These are phyloP conservation scores for Vandiemenella viatica DNA, from an alignment of 2,888 invertebrate species.

Conservation along the genomic window DNA sequence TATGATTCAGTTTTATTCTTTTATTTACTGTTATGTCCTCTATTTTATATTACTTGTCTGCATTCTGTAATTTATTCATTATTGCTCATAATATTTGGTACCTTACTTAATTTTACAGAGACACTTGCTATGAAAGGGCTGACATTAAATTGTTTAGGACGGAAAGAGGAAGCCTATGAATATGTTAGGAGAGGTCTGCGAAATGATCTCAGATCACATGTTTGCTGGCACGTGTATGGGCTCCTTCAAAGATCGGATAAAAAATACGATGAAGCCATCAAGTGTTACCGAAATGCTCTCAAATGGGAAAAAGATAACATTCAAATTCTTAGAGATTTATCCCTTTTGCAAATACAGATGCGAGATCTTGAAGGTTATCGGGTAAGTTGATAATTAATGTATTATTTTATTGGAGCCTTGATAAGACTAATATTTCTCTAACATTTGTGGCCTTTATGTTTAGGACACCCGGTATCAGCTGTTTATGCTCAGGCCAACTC, in stretches of 20 bases:
- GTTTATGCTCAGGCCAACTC: slow-evolving; percentile 88
- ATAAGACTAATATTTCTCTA: not conserved
- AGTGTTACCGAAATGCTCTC: slow-evolving; percentile 96
- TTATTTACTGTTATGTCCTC: too few species aligned
- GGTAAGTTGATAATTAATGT: slow-evolving; percentile 37
- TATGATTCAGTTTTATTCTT: too few species aligned
- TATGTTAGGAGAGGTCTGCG: slow-evolving; percentile 88
- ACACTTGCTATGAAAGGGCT: slow-evolving; percentile 99
- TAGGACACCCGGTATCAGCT: slow-evolving; percentile 95
- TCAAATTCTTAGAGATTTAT: slow-evolving; percentile 93
- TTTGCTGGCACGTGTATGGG: slow-evolving; percentile 99
- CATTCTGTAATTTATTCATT: too few species aligned
- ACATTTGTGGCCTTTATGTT: slow-evolving; percentile 22
- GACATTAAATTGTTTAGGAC: slow-evolving; percentile 89
- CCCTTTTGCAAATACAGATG: slow-evolving; percentile 97
- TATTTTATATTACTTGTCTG: too few species aligned
- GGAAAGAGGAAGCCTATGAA: slow-evolving; percentile 97
- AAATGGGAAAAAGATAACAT: slow-evolving; percentile 99
- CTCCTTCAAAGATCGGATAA: slow-evolving; percentile 91
- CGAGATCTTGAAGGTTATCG: slow-evolving; percentile 96
- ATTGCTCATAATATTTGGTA: not conserved
- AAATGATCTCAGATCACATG: slow-evolving; percentile 92
- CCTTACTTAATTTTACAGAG: slow-evolving; percentile 42
- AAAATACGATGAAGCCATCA: slow-evolving; percentile 99
- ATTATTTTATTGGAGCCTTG: not conserved